Conservation (phyloP, 2,888 invertebrate genomes). For the Synanthedon formicaeformis region DNA sequence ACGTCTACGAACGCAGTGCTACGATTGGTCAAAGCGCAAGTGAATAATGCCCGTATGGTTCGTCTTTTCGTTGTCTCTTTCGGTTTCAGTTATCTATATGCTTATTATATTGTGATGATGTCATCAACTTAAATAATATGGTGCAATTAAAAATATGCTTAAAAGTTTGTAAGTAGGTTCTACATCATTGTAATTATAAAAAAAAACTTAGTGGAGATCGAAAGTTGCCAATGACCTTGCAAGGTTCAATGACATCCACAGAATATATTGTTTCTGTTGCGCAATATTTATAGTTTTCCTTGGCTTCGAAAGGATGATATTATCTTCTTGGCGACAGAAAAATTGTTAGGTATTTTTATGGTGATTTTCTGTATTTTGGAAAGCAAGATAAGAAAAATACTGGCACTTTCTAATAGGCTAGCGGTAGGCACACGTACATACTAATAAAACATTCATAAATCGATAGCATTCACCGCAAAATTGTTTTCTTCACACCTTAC, state of each 20-base stretch:
- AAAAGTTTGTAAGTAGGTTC: too few relatives aligned
- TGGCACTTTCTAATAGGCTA: too few relatives aligned
- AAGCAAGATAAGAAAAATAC: too few relatives aligned
- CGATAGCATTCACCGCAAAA: too few relatives aligned
- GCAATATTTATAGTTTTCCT: background rate
- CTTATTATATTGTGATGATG: too few relatives aligned
- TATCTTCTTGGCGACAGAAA: background rate
- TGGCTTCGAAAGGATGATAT: background rate
- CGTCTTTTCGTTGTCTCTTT: background rate
- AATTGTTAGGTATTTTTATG: background rate
- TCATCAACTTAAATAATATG: too few relatives aligned
- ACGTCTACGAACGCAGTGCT: slow-evolving; percentile 38
- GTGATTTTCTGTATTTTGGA: background rate
- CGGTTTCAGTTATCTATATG: background rate
- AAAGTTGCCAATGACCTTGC: background rate
- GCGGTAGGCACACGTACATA: too few relatives aligned
- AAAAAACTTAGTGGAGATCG: background rate
- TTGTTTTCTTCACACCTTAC: too few relatives aligned
- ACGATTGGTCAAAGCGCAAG: slow-evolving; percentile 30
- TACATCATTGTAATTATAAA: too few relatives aligned
- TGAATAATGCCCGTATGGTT: background rate
- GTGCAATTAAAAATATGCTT: too few relatives aligned
- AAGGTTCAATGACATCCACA: background rate
- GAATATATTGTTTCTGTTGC: background rate
- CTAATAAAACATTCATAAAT: too few relatives aligned